A percentile compares a stretch with the other conserved stretches of the same genome.
phyloP scores from a whole-genome alignment of 2,797 vertebrate genomes.

The Argyrosomus regius region DNA sequence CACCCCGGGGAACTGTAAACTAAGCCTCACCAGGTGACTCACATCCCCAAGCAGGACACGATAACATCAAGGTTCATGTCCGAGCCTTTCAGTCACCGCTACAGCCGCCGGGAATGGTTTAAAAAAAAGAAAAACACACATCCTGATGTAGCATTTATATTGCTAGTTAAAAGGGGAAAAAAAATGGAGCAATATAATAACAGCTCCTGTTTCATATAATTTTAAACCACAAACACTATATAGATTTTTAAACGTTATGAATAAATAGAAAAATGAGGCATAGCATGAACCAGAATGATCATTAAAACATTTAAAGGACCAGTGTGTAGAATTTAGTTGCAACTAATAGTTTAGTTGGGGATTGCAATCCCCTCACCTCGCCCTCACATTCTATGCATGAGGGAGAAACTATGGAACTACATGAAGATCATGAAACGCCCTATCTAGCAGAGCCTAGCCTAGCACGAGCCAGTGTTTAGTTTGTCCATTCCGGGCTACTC shows the following conservation, averaged over 20 bases:
- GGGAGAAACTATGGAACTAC: too few relatives aligned
- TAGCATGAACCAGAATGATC: background rate
- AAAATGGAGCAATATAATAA: background rate
- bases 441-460: too few relatives aligned
- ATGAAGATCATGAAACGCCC: too few relatives aligned
- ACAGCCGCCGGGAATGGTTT: slow-evolving; percentile 42
- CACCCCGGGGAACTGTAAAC: slow-evolving; percentile 65
- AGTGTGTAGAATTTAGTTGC: too few relatives aligned
- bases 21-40: slow-evolving; percentile 69
- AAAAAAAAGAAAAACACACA: slow-evolving; percentile 39
- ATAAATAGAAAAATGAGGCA: background rate
- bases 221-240: background rate
- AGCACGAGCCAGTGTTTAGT: too few relatives aligned
- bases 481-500: too few relatives aligned
- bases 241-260: background rate
- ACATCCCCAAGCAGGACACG: slow-evolving; percentile 53
- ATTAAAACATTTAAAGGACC: too few relatives aligned
- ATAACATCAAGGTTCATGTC: slow-evolving; percentile 76
- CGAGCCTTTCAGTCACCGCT: slow-evolving; percentile 64
- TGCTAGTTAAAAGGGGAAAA: slow-evolving; percentile 25
- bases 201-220: background rate
- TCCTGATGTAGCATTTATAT: slow-evolving; percentile 23
- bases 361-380: too few relatives aligned
- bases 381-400: too few relatives aligned
- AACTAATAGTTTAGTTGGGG: too few relatives aligned